A percentile compares a stretch with the other conserved stretches of the same genome.
Conservation (phyloP, 2,113 vertebrate genomes). For the Sturnus vulgaris region DNA sequence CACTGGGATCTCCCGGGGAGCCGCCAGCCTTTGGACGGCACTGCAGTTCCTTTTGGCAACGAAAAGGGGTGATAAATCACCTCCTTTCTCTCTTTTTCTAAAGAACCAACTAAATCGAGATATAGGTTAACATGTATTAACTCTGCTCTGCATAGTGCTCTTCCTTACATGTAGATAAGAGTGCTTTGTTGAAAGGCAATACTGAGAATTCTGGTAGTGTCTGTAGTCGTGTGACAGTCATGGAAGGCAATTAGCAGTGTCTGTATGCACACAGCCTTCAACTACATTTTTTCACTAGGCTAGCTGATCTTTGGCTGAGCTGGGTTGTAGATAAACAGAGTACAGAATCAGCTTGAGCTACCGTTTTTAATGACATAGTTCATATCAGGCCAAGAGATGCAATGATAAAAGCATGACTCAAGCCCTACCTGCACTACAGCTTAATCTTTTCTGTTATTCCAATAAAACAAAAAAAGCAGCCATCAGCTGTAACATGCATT, state of each 20-base stretch:
- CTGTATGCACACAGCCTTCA: neutral
- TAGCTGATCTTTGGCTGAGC: neutral
- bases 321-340: slow-evolving; percentile 15
- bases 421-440: slow-evolving; percentile 3
- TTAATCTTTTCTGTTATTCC: slow-evolving; percentile 54
- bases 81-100: neutral
- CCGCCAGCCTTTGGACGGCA: neutral
- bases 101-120: neutral
- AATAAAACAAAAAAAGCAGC: neutral
- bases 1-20: neutral
- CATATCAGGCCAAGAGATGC: neutral
- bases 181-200: slow-evolving; percentile 35
- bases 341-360: slow-evolving; percentile 11
- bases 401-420: neutral
- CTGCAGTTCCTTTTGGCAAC: neutral
- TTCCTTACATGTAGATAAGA: slow-evolving; percentile 5
- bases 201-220: neutral
- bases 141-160: neutral
- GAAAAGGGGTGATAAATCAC: neutral
- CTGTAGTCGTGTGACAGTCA: neutral
- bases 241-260: neutral
- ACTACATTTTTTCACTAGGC: slow-evolving; percentile 1
- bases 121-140: neutral
- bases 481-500: slow-evolving; percentile 53
- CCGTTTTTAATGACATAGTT: slow-evolving; percentile 27